phyloP scores from a whole-genome alignment of 2,888 invertebrate genomes.

The Agonopterix subpropinquella region DNA sequence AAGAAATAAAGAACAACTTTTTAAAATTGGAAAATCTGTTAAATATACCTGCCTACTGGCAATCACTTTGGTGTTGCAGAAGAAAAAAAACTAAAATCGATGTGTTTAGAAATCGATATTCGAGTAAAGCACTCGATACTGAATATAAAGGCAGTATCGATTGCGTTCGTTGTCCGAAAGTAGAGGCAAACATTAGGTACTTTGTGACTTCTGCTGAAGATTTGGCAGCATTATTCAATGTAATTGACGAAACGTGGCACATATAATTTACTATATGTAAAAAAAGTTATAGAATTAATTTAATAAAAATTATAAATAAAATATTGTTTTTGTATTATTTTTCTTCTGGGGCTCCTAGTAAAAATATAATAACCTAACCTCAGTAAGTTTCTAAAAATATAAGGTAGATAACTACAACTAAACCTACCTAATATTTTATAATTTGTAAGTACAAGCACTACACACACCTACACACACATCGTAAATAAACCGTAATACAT shows the following conservation, averaged over 20 bases:
- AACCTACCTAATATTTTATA: too few species aligned
- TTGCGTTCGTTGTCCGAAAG: slow-evolving; percentile 46
- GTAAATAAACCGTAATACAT: too few species aligned
- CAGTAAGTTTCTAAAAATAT: too few species aligned
- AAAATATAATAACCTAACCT: too few species aligned
- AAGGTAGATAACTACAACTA: too few species aligned
- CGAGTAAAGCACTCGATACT: not conserved
- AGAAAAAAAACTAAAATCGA: too few species aligned
- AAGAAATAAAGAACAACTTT: too few species aligned
- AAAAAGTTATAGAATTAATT: slow-evolving; percentile 75
- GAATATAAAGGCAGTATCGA: slow-evolving; percentile 4
- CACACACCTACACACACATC: too few species aligned
- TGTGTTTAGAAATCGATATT: not conserved
- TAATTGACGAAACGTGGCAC: slow-evolving; percentile 66
- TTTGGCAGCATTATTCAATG: slow-evolving; percentile 66
- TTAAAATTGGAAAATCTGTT: too few species aligned
- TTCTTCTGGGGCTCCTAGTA: not conserved
- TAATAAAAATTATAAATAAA: slow-evolving; percentile 74
- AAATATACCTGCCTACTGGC: too few species aligned
- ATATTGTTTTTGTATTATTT: slow-evolving; percentile 39
- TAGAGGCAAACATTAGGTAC: slow-evolving; percentile 69
- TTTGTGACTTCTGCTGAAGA: slow-evolving; percentile 56
- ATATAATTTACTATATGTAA: slow-evolving; percentile 72
- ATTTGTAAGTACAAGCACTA: too few species aligned
- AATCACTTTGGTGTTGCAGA: too few species aligned